Conservation (phyloP, 2,888 invertebrate genomes). For the Tribolium freemani region DNA sequence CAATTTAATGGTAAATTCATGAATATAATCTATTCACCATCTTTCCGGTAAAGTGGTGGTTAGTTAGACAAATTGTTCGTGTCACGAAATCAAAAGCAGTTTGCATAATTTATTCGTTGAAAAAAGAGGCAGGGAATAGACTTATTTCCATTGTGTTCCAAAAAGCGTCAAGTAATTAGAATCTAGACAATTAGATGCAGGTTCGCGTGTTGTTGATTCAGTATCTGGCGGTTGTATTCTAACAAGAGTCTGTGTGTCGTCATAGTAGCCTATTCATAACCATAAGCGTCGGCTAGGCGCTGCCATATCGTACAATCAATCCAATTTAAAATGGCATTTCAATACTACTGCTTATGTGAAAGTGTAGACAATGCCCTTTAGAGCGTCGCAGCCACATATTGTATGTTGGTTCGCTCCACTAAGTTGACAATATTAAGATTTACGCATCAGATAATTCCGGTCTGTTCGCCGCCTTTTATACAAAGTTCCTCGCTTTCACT, state of each 20-base stretch:
- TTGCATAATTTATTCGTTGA: too few relatives aligned
- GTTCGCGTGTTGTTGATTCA: background rate
- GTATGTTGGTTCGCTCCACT: slow-evolving; percentile 43
- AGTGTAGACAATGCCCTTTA: slow-evolving; percentile 52
- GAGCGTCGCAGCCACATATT: slow-evolving; percentile 42
- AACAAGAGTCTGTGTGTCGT: slow-evolving; percentile 3
- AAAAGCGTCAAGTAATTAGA: too few relatives aligned
- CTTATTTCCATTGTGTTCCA: too few relatives aligned
- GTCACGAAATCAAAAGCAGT: too few relatives aligned
- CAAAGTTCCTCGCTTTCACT: slow-evolving; percentile 23
- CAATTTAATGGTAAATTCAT: too few relatives aligned
- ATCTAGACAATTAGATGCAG: background rate
- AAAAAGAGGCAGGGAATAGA: too few relatives aligned
- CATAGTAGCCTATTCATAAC: slow-evolving; percentile 31
- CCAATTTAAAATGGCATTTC: slow-evolving; percentile 66
- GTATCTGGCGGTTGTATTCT: background rate
- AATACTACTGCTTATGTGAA: slow-evolving; percentile 59
- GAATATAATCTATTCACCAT: too few relatives aligned
- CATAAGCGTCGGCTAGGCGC: slow-evolving; percentile 38
- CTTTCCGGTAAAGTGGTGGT: too few relatives aligned
- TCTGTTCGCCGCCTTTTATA: slow-evolving; percentile 15
- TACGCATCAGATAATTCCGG: slow-evolving; percentile 57
- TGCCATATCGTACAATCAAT: slow-evolving; percentile 65
- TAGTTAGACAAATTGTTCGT: too few relatives aligned
- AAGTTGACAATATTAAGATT: slow-evolving; percentile 63